These are phyloP conservation scores for Orchesella cincta DNA, from an alignment of 1,140 invertebrate genomes.

Conservation along the genomic window DNA sequence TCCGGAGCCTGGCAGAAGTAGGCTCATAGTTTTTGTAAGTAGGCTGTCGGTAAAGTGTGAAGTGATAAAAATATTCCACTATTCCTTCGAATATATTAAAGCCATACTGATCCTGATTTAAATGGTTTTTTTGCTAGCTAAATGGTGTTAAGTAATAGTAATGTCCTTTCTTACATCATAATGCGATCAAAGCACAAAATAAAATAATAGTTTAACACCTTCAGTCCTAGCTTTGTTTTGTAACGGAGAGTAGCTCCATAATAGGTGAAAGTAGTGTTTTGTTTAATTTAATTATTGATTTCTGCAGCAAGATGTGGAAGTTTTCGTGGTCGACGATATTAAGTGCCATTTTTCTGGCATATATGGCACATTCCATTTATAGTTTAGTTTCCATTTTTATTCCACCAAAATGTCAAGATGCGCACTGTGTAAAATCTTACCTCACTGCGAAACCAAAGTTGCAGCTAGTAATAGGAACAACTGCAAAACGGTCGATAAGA, in stretches of 20 bases:
- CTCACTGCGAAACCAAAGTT: conserved; percentile 57
- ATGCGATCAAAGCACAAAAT: too few species aligned
- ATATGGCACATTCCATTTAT: conserved; percentile 73
- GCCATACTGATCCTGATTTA: too few species aligned
- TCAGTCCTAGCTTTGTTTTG: background rate
- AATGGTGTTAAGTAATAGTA: too few species aligned
- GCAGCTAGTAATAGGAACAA: conserved; percentile 61
- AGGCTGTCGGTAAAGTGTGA: too few species aligned
- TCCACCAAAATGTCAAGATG: conserved; percentile 66
- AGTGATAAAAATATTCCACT: too few species aligned
- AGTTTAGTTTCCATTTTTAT: conserved; percentile 71
- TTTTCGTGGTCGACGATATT: conserved; percentile 62
- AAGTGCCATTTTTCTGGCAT: conserved; percentile 67
- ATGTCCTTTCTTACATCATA: too few species aligned
- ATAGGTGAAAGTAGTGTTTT: too few species aligned
- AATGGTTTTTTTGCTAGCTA: too few species aligned
- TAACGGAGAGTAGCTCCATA: background rate
- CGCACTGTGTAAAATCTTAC: conserved; percentile 57
- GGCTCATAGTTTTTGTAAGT: too few species aligned
- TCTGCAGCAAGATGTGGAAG: background rate
- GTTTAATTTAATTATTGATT: background rate
- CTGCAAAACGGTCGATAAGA: conserved; percentile 42
- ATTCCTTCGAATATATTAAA: too few species aligned
- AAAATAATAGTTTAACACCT: too few species aligned
- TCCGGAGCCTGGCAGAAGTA: too few species aligned